These are phyloP conservation scores for Maniola hyperantus DNA, from an alignment of 2,888 invertebrate genomes.

Conservation along the genomic window DNA sequence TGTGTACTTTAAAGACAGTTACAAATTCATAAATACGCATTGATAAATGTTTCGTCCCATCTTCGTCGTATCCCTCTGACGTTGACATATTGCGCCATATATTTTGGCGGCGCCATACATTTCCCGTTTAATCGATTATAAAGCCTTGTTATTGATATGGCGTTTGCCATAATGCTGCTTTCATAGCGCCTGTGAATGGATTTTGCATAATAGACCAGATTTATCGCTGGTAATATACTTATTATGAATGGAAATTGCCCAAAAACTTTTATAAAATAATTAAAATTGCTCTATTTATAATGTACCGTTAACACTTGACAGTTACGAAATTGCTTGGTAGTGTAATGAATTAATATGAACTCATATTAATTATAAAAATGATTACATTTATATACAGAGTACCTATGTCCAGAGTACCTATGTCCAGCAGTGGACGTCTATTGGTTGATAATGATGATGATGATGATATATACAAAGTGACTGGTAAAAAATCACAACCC, in stretches of 20 bases:
- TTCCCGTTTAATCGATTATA: slow-evolving; percentile 63
- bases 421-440: too few relatives aligned
- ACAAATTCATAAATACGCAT: slow-evolving; percentile 24
- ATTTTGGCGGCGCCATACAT: slow-evolving; percentile 55
- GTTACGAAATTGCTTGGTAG: too few relatives aligned
- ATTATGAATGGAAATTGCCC: slow-evolving; percentile 10
- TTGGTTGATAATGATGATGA: too few relatives aligned
- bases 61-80: slow-evolving; percentile 55
- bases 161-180: slow-evolving; percentile 39
- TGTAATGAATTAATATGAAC: too few relatives aligned
- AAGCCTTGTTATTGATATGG: slow-evolving; percentile 51
- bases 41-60: slow-evolving; percentile 49
- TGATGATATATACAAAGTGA: too few relatives aligned
- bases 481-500: too few relatives aligned
- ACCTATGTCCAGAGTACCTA: too few relatives aligned
- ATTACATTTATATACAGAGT: too few relatives aligned
- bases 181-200: slow-evolving; percentile 31
- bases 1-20: slow-evolving; percentile 15
- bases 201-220: slow-evolving; percentile 30
- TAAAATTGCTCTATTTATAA: neutral
- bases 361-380: too few relatives aligned
- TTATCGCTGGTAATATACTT: slow-evolving; percentile 29
- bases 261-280: neutral
- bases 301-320: neutral
- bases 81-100: slow-evolving; percentile 59